Evolutionary conservation across 2,888 invertebrate genomes (phyloP), one percentile per base, ranked within the genome.

Genomic region (Cosmia trapezina): DNA sequence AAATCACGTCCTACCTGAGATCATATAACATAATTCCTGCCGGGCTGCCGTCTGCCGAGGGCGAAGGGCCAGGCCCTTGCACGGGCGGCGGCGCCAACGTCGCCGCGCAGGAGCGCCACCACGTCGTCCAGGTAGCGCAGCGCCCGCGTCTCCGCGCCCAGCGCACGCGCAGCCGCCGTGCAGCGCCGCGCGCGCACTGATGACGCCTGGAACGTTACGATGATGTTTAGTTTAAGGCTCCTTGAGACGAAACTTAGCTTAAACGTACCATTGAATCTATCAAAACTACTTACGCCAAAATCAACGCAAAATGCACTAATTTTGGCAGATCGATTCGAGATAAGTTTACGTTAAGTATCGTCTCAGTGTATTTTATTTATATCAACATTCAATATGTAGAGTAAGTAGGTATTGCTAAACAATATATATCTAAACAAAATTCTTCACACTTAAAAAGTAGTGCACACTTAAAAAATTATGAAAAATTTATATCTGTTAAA

Each of bases 111-210:
- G 68, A 97, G 90, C 70, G 96, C 94, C 77, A 97, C 93, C 76
- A 97, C 94, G 84, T 97, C 96, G 85, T 97, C 96, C 67, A 97
- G 91, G 90, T 95, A 97, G 51, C 94, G 93, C 64, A 96, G 93
- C 83, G 96, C 93, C 11, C 89, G 92, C 63, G 97, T 88, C 89
- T 97, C 96, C 76, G 93, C 93, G 11, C 89, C 87, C 64, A 97
- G 91, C 80, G 92, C 93, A 28, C 93, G 94, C 75, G 96, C 96
- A 47, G 96, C 95, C 63, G 93, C 93, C 80, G 96, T 89, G 84
- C 95, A 96, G 22, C 94, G 93, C 7, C 90, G 88, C 4, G 96
- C 96, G 84, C 96, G 95, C 76, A 89, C 92, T 12, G 90, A 91
- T 82, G 94, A 91, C 75, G 87, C 89, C 96, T 96, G 90, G 0